phyloP scores from a whole-genome alignment of 2,888 invertebrate species.

The Choristoneura rosaceana region DNA sequence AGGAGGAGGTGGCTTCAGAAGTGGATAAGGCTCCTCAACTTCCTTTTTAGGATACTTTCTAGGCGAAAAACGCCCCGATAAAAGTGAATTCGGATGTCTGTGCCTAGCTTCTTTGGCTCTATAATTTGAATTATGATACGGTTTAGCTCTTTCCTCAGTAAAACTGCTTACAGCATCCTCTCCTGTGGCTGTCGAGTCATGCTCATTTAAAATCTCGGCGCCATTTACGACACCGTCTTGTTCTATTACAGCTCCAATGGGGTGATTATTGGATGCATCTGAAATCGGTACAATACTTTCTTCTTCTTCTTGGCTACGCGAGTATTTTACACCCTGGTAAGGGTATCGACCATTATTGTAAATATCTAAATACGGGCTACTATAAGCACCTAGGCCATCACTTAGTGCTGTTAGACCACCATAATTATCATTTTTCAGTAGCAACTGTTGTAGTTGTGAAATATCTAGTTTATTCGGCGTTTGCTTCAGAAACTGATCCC shows the following conservation, averaged over 20 bases:
- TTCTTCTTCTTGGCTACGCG: constrained; percentile 80
- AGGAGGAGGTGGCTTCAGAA: constrained; percentile 77
- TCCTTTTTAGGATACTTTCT: constrained; percentile 71
- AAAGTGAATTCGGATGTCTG: constrained; percentile 65
- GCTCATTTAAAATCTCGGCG: constrained; percentile 58
- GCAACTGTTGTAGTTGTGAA: constrained; percentile 69
- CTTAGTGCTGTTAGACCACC: constrained; percentile 57
- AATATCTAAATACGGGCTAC: constrained; percentile 69
- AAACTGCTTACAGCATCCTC: constrained; percentile 59
- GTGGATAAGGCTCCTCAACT: constrained; percentile 72
- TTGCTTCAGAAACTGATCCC: constrained; percentile 68
- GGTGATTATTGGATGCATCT: constrained; percentile 73
- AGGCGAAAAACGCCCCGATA: constrained; percentile 60
- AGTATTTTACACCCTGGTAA: constrained; percentile 78
- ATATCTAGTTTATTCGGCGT: constrained; percentile 69
- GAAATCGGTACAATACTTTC: constrained; percentile 76
- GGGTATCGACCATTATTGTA: constrained; percentile 69
- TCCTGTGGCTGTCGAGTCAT: constrained; percentile 63
- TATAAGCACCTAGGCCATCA: constrained; percentile 62
- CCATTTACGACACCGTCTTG: constrained; percentile 67
- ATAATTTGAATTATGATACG: constrained; percentile 53
- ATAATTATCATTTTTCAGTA: constrained; percentile 70
- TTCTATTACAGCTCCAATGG: constrained; percentile 81
- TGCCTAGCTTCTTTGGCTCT: constrained; percentile 61
- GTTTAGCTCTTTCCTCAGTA: constrained; percentile 64